Evolutionary conservation across 2,113 vertebrate genomes (phyloP).

Genomic region (Morone chrysops): DNA sequence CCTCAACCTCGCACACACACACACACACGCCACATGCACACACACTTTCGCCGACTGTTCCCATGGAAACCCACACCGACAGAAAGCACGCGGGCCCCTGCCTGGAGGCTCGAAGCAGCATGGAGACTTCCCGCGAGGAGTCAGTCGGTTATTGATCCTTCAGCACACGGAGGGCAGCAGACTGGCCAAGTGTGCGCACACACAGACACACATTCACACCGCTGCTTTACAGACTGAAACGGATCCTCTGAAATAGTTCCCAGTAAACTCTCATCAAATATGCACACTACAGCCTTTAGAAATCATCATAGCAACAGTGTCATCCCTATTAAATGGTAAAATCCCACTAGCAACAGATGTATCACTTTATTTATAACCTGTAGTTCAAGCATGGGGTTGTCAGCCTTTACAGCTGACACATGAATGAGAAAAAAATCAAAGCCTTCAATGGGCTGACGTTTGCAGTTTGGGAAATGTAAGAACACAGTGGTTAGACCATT

Average conservation of each 20-base stretch:
- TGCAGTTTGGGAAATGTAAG: neutral
- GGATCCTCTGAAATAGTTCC: constrained; percentile 5
- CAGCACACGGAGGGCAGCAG: constrained; percentile 45
- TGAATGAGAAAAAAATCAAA: constrained; percentile 6
- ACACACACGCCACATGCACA: constrained; percentile 27
- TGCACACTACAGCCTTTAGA: neutral
- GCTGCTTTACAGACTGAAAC: neutral
- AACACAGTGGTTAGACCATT: constrained; percentile 8
- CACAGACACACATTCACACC: neutral
- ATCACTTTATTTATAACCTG: constrained; percentile 9
- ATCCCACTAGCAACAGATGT: constrained; percentile 15
- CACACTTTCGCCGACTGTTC: constrained; percentile 62
- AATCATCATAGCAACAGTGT: neutral
- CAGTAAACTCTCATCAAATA: neutral
- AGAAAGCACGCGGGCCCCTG: constrained; percentile 69
- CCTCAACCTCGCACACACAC: constrained; percentile 31
- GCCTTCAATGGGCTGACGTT: constrained; percentile 12
- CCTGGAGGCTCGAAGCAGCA: constrained; percentile 63
- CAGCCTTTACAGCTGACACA: neutral
- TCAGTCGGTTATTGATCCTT: constrained; percentile 79
- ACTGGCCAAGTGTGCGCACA: constrained; percentile 22
- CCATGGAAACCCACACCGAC: constrained; percentile 80
- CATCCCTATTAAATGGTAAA: neutral
- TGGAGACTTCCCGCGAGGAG: constrained; percentile 70
- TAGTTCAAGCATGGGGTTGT: neutral